Base-by-base conservation (phyloP, 2,113 vertebrate genomes). In the Dipodomys ordii region DNA sequence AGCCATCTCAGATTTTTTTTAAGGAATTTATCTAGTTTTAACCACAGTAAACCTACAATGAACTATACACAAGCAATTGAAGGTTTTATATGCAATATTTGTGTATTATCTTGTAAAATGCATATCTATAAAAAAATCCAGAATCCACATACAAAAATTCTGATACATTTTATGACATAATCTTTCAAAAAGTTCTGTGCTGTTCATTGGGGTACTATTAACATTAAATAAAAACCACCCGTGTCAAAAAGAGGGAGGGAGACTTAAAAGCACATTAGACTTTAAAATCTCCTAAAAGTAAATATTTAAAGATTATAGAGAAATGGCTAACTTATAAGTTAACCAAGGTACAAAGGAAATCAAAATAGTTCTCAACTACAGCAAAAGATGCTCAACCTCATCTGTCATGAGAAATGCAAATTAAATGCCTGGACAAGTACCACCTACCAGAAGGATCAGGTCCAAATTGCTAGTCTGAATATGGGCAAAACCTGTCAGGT, bases 71-170 rank as follows among this genome's bases (percentile, higher is more conserved):
- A 20, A 87, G 25, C 92, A 86, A 96, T 44, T 19, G 2, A 46
- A 65, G 5, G 79, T 67, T 74, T 28, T 46, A 64, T 64, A 72
- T 28, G 3, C 53, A 60, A 71, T 74, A 16, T 35, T 67, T 67
- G 7, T 67, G 16, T 67, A 7, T 12, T 8, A 28, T 28, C 23
- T 67, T 67, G 13, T 16, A 67, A 16, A 80, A 76, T n/a, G 25
- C 44, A 88, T 85, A 82, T 84, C 62, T 13, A 83, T 3, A 78
- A n/a, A 96, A 87, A 77, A 87, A 79, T 64, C 39, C 25, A 84
- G 64, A 87, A 25, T 19, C 22, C 20, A 76, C 27, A 69, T 6
- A 84, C 64, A 49, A 60, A 87, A 90, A 84, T 65, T 57, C 9
- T 71, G 32, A 68, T 80, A 68, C 64, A 60, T 80, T 25, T 83